These are phyloP conservation scores for Schrankia costaestrigalis DNA, from an alignment of 2,888 invertebrate genomes.

Conservation along the genomic window DNA sequence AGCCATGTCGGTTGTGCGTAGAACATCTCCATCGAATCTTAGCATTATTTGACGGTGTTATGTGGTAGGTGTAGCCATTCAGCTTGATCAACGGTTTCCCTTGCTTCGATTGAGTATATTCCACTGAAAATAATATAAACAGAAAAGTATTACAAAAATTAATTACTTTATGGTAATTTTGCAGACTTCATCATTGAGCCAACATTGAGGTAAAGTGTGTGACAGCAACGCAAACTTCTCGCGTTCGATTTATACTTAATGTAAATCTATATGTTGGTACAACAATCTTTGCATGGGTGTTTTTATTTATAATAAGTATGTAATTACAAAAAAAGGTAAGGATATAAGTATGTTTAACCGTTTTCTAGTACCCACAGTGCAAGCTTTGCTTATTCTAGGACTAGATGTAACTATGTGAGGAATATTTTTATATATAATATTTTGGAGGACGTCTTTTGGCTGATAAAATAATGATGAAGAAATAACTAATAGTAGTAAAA, in stretches of 20 bases:
- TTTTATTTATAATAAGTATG: too few species aligned
- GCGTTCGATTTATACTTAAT: not conserved
- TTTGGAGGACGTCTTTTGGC: not conserved
- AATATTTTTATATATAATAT: not conserved
- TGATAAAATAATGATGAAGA: not conserved
- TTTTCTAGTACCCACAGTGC: too few species aligned
- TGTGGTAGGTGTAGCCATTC: conserved; percentile 40
- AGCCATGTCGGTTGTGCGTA: conserved; percentile 40
- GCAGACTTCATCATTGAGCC: not conserved
- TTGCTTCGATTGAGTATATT: conserved; percentile 14
- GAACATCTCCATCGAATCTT: conserved; percentile 52
- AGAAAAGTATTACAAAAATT: conserved; percentile 15
- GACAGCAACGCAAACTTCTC: too few species aligned
- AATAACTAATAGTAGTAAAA: not conserved
- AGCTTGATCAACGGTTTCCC: conserved; percentile 38
- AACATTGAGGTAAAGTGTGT: not conserved
- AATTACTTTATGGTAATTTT: conserved; percentile 17
- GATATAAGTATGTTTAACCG: too few species aligned
- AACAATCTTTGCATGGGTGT: too few species aligned
- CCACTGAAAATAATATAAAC: conserved; percentile 3
- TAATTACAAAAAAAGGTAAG: too few species aligned
- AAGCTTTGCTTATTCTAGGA: too few species aligned
- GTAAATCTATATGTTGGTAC: too few species aligned
- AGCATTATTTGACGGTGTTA: conserved; percentile 12
- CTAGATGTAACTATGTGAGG: too few species aligned